Conservation (phyloP, 2,797 vertebrate genomes). For the Oreochromis grahami region DNA sequence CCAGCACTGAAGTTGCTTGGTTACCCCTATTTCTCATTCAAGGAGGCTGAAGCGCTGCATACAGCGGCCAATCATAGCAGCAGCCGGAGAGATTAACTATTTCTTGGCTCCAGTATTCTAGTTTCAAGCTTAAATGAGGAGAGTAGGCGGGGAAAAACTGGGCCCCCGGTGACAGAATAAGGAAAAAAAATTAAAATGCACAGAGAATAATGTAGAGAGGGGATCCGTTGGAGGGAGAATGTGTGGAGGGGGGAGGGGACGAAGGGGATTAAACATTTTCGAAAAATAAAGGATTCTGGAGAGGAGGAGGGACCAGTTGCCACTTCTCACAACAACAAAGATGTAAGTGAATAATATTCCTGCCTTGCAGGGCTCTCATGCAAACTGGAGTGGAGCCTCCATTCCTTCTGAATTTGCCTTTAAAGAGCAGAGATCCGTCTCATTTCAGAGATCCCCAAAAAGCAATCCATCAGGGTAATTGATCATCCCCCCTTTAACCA, state of each 20-base stretch:
- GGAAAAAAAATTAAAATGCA: slow-evolving; percentile 70
- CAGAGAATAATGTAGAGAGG: slow-evolving; percentile 66
- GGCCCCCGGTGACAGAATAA: slow-evolving; percentile 56
- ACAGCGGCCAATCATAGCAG: slow-evolving; percentile 74
- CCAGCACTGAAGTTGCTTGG: slow-evolving; percentile 75
- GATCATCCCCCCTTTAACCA: slow-evolving; percentile 63
- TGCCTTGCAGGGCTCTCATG: slow-evolving; percentile 19
- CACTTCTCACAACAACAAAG: slow-evolving; percentile 62
- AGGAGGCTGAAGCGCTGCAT: slow-evolving; percentile 67
- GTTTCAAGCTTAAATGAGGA: slow-evolving; percentile 66
- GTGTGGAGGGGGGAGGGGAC: slow-evolving; percentile 17
- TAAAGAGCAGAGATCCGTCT: slow-evolving; percentile 37
- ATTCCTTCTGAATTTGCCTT: slow-evolving; percentile 5
- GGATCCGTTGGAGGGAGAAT: slow-evolving; percentile 48
- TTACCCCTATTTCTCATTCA: slow-evolving; percentile 77
- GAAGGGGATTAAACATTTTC: slow-evolving; percentile 70
- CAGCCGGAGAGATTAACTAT: slow-evolving; percentile 75
- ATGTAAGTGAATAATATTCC: slow-evolving; percentile 55
- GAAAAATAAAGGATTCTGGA: slow-evolving; percentile 58
- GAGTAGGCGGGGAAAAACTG: slow-evolving; percentile 69
- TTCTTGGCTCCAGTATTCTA: slow-evolving; percentile 73
- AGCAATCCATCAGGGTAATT: slow-evolving; percentile 70
- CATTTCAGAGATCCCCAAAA: slow-evolving; percentile 56
- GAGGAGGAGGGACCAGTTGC: slow-evolving; percentile 65
- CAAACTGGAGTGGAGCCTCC: slow-evolving; percentile 23